These are phyloP conservation scores for Leptopilina myrica DNA, from an alignment of 2,888 invertebrate genomes.

Conservation along the genomic window DNA sequence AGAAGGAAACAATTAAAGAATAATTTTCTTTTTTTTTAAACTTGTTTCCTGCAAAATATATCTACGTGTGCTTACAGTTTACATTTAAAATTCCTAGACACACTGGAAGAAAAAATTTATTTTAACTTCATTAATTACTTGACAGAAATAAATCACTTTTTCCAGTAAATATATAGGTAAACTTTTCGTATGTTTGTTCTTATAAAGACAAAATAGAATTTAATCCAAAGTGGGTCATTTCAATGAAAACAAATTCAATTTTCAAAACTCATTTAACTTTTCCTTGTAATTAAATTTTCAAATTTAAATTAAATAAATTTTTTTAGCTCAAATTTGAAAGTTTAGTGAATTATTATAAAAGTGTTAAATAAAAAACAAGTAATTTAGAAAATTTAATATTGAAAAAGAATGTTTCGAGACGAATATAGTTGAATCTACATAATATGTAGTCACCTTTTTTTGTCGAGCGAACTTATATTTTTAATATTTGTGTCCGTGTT, in stretches of 20 bases:
- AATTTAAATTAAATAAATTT: too few relatives aligned
- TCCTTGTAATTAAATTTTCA: too few relatives aligned
- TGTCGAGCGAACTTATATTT: slow-evolving; percentile 17
- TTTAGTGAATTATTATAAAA: too few relatives aligned
- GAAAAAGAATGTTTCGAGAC: background rate
- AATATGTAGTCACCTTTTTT: background rate
- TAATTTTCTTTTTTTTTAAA: background rate
- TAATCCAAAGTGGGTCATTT: background rate
- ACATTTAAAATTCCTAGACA: background rate
- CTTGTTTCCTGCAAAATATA: background rate
- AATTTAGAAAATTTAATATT: background rate
- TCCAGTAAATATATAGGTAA: background rate
- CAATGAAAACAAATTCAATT: background rate
- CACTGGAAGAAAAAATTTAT: too few relatives aligned
- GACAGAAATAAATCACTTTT: too few relatives aligned
- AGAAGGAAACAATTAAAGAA: background rate
- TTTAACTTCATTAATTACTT: too few relatives aligned
- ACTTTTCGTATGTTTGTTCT: slow-evolving; percentile 7
- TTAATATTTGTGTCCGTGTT: slow-evolving; percentile 31
- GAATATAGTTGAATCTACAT: background rate
- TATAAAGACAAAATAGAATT: slow-evolving; percentile 17
- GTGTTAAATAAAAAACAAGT: background rate
- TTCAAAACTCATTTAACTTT: too few relatives aligned
- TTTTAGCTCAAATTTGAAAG: too few relatives aligned
- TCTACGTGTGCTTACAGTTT: slow-evolving; percentile 3